Evolutionary conservation across 2,888 invertebrate species (phyloP), one percentile per base, ranked within the genome.

Genomic region (Camponotus fellah): DNA sequence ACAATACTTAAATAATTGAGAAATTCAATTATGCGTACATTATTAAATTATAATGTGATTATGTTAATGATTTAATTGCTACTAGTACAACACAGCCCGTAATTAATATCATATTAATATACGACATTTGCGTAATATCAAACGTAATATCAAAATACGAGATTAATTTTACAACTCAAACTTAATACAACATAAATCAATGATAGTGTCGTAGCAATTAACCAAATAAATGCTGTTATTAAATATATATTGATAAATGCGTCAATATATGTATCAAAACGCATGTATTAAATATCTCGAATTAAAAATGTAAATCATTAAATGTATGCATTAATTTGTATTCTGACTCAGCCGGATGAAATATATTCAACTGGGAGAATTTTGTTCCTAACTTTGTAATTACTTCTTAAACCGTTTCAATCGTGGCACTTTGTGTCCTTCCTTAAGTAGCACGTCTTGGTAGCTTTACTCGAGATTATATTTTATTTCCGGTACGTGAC

Each of bases 401-500:
- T 80, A 71, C 71, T 80, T 71, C 60, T 71, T 80, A 71, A 80
- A 72, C 71, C 71, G 71, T 80, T 80, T 80, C 79, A 80, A 80
- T 80, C 71, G 46, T 26, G 34, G 26, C 37, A 71, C 46, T 71
- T 71, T 80, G 60, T 71, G 77, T 68, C 26, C 21, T 14, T 26
- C 58, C 79, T 60, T 71, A 71, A 79, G 79, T 58, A 65, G 58
- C 43, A 53, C 53, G 69, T 46, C 69, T 79, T 69, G 71, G 46
- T 60, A 79, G 60, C 60, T 79, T 53, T 80, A 71, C 56, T 21
- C 58, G 34, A 71, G 71, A 79, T 69, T 79, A 80, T 60, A 71
- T 80, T 80, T 80, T 80, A 80, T 80, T 80, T 80, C 60, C 46
- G 34, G 65, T 71, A 80, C 79, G 79, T 80, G 79, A 80, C 71